Base-by-base conservation (phyloP, 2,113 vertebrate species). In the Polypterus bichir region DNA sequence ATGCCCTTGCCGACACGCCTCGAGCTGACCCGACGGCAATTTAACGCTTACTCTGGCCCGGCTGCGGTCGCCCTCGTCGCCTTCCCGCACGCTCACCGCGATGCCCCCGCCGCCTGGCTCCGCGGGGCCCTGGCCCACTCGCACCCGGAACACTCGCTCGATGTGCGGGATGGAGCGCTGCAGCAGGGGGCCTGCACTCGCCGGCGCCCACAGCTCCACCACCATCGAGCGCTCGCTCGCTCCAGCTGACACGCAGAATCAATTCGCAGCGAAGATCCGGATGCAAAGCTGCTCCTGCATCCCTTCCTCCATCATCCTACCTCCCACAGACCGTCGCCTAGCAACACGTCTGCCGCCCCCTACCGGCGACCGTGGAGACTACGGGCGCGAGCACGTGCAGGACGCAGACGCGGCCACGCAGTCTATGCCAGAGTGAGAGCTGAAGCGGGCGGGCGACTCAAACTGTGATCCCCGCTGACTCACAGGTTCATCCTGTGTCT, bases 1-100 rank as follows among this genome's bases (percentile, higher is more conserved):
- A 8, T 53, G 51, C 7, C 10, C 51, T 53, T 10, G 10, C 51
- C 51, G 7, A 7, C 51, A 53, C 51, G 7, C 51, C 10, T 53
- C 2, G 27, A 27, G 27, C 51, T 10, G 10, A 7, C 51, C 51
- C 51, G 10, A 10, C 10, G 51, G 51, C 10, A 8, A 10, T 8
- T 2, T 53, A 8, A 27, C 27, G 67, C 72, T 73, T 74, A 67
- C 69, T 69, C 76, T 73, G 65, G 79, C 78, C 79, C 68, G 76
- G 65, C 70, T 63, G 78, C 76, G 73, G 68, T 81, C 79, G 73
- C 82, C 79, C 70, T 83, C 77, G 66, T 77, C 78, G 69, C 70
- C 75, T 70, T 69, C 56, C 56, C 61, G 64, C 47, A 68, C 65
- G 68, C 52, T 70, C 68, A 69, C 69, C 54, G 62, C 76, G 73